Base-by-base conservation (phyloP, 2,113 vertebrate genomes). In the Entelurus aequoreus region DNA sequence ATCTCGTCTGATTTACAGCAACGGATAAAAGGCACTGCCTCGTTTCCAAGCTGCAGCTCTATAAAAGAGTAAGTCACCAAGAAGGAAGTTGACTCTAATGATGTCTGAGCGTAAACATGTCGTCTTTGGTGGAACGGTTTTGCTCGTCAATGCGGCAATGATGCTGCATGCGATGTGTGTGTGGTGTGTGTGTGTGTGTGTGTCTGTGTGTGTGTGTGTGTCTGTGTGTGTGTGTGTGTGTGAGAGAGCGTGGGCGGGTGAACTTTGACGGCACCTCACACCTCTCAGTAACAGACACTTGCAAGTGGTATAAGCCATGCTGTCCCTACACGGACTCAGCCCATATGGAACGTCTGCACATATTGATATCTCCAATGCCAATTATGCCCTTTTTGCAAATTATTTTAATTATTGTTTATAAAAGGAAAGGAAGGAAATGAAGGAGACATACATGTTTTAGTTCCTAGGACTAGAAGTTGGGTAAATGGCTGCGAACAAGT, bases 101-200 rank as follows among this genome's bases (percentile, higher is more conserved):
- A 10, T 1, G 14, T 40, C 37, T 55, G 54, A 55, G 14, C 37
- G n/a, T n/a, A 16, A 55, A 40, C 37, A 40, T 55, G 54, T 40
- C n/a, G 54, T 54, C 28, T 54, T 36, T 12, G 28, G 52, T 36
- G 52, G 52, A 54, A 54, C 28, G 14, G 28, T 54, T 54, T 54
- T 8, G 28, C 52, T 54, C 52, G 36, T 40, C 54, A 55, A 55
- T 55, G 54, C 15, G 40, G 54, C 54, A 36, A 16, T 40, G 36
- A 40, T 36, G 15, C 15, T 55, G 54, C 54, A 40, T 55, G 54
- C 38, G 8, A 55, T 55, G 54, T 55, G 54, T 9, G 54, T 55
- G n/a, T 15, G 37, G 54, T 55, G 53, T 55, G 28, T 28, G 28
- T 28, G 28, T 28, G 28, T 28, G 28, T 28, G 28, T 28, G 28